These are phyloP conservation scores for Didymodactylos carnosus DNA, from an alignment of 2,888 invertebrate species.

Conservation along the genomic window DNA sequence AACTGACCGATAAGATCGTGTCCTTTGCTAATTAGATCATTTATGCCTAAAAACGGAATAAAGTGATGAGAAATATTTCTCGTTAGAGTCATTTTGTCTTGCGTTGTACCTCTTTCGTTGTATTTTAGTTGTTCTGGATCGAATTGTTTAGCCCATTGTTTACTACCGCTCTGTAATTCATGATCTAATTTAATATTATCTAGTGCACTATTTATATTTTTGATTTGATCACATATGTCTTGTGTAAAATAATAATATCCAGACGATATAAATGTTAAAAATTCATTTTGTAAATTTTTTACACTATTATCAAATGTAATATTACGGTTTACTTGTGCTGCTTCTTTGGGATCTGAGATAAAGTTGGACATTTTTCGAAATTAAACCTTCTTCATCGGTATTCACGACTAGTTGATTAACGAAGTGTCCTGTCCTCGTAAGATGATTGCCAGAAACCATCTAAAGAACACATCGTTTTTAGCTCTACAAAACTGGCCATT, in stretches of 20 bases:
- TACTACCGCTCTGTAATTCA: conserved; percentile 22
- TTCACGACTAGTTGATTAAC: no score
- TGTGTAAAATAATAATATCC: conserved; percentile 26
- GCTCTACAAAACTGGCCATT: no score
- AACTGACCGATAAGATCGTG: neutral
- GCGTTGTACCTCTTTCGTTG: conserved; percentile 9
- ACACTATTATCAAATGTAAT: neutral
- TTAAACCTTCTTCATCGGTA: no score
- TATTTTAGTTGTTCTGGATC: conserved; percentile 16
- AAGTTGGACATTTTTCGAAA: no score
- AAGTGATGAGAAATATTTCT: neutral
- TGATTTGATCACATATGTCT: conserved; percentile 24
- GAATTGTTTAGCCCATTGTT: conserved; percentile 21
- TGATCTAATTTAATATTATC: conserved; percentile 27
- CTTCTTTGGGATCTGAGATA: no score
- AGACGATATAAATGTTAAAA: neutral
- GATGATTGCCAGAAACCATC: no score
- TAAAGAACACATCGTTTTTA: no score
- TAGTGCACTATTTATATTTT: conserved; percentile 23
- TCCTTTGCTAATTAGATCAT: neutral
- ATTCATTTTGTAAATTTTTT: neutral
- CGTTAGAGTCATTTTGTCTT: no score
- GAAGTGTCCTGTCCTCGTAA: no score
- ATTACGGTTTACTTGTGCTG: no score
- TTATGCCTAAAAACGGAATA: neutral